Percentiles rank a stretch among this genome's conserved stretches.
These are phyloP conservation scores for Lutjanus campechanus DNA, from an alignment of 2,797 vertebrate genomes.

Conservation along the genomic window DNA sequence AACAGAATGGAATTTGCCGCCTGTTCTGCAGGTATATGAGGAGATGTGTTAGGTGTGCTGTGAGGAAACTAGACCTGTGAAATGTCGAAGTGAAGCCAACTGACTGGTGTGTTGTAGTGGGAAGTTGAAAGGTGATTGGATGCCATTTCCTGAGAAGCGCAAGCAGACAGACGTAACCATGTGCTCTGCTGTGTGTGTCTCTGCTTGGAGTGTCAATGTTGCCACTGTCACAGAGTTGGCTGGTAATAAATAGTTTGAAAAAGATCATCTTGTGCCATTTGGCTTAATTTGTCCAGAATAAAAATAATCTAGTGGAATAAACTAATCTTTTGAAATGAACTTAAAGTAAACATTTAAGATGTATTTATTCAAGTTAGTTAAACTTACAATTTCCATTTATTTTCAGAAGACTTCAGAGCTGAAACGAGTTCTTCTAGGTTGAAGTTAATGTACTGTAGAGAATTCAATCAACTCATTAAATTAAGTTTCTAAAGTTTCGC, in stretches of 20 bases:
- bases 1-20: background rate
- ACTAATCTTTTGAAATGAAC: no score
- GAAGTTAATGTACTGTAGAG: no score
- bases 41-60: slow-evolving; percentile 5
- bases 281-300: background rate
- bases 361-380: no score
- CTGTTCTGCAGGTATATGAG: slow-evolving; percentile 1
- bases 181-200: slow-evolving; percentile 39
- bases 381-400: no score
- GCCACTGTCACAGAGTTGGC: slow-evolving; percentile 5
- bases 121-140: slow-evolving; percentile 58
- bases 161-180: slow-evolving; percentile 27
- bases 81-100: slow-evolving; percentile 53
- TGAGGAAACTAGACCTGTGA: slow-evolving; percentile 43
- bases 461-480: no score
- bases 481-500: no score
- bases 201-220: slow-evolving; percentile 17
- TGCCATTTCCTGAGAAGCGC: slow-evolving; percentile 62
- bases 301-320: no score
- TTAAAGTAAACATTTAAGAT: no score
- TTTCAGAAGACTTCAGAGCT: no score
- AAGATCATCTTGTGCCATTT: slow-evolving; percentile 8
- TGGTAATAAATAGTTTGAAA: slow-evolving; percentile 14
- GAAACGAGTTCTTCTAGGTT: no score
- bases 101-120: slow-evolving; percentile 35